phyloP scores from a whole-genome alignment of 2,888 invertebrate genomes.

The Petrolisthes manimaculis region DNA sequence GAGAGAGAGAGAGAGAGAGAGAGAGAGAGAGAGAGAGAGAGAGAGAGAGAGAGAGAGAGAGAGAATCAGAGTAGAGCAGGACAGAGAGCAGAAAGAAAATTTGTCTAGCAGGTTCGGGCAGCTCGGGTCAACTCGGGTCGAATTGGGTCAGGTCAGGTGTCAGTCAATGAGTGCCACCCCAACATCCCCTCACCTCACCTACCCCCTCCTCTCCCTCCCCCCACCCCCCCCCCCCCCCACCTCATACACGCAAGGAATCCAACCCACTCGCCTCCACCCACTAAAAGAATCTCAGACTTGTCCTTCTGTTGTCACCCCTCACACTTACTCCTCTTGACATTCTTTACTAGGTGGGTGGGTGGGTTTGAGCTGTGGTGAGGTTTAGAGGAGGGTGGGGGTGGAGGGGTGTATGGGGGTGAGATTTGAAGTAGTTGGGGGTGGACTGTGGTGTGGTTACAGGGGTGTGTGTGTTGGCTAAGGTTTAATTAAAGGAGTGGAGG shows the following conservation, averaged over 20 bases:
- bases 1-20: background rate
- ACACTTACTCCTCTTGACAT: too few relatives aligned
- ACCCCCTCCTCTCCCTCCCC: too few relatives aligned
- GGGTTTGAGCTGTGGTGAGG: background rate
- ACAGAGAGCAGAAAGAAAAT: background rate
- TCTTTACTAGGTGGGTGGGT: background rate
- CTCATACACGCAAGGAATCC: too few relatives aligned
- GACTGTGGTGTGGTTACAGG: background rate
- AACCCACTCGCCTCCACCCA: too few relatives aligned
- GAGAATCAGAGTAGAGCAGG: background rate
- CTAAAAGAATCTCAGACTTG: too few relatives aligned
- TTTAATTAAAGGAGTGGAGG: background rate
- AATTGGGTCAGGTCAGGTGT: too few relatives aligned
- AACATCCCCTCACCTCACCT: too few relatives aligned
- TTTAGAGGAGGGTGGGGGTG: background rate
- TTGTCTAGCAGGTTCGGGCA: background rate
- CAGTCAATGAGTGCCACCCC: too few relatives aligned
- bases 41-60: background rate
- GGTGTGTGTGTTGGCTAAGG: background rate
- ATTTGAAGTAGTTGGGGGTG: background rate
- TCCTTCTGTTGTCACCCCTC: too few relatives aligned
- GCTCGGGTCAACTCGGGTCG: too few relatives aligned
- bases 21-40: background rate
- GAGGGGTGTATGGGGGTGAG: background rate
- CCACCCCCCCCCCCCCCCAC: too few relatives aligned